Base-by-base conservation (phyloP, 2,113 vertebrate genomes). In the Pachyramphus minor region DNA sequence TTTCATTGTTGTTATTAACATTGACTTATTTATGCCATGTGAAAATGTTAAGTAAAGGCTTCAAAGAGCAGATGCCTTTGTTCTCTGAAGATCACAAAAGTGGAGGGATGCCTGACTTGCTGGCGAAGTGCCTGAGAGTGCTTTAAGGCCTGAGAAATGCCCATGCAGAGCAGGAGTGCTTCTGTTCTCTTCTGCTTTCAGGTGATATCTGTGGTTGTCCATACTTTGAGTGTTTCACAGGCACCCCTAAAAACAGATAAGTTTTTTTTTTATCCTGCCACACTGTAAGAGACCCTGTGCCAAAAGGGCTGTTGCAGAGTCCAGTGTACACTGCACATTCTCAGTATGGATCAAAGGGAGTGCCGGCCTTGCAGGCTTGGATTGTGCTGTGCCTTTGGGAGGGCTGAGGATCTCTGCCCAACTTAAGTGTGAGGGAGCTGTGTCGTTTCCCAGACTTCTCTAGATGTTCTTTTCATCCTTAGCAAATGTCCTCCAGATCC, bases 41-140 rank as follows among this genome's bases (percentile, higher is more conserved):
- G 5, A 73, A 95, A 95, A 77, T 8, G 27, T 31, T 58, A 74
- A 87, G 69, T 30, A 31, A 76, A 82, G 71, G 19, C 69, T 74
- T 89, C 44, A 85, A 90, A 79, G 73, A 94, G n/a, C 53, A 79
- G 44, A 37, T 12, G 71, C n/a, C 78, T 93, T 82, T 95, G 64
- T 92, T 84, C 80, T 95, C 69, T 39, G 71, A 74, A 80, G 82
- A 79, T 91, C 62, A 69, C 53, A 39, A 9, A 45, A 83, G 55
- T 18, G 33, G 71, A 80, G 50, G 67, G 67, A 69, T 0, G 1
- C 52, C 35, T 71, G 59, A 41, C 49, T 58, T 83, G 50, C 62
- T 69, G 74, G 17, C 39, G 64, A 67, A 71, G 41, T 44, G 24
- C 27, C 30, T 47, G 56, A n/a, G 42, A 47, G 49, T 45, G 56